A percentile compares a stretch with the other conserved stretches of the same genome.
phyloP scores from a whole-genome alignment of 2,888 invertebrate species.

The Nomada ruficornis region DNA sequence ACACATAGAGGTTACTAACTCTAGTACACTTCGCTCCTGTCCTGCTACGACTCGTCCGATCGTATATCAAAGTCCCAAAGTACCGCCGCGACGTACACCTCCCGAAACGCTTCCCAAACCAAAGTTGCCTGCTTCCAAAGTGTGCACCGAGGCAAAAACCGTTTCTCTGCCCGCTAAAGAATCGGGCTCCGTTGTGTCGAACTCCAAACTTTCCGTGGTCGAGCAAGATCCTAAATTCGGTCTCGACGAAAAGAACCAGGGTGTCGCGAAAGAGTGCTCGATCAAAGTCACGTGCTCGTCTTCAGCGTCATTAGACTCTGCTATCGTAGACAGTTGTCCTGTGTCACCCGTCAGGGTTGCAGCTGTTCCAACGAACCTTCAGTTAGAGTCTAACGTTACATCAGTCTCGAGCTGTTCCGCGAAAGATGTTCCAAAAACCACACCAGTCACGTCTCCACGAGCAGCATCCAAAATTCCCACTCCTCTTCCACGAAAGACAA shows the following conservation, averaged over 20 bases:
- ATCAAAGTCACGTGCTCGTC: conserved; percentile 14
- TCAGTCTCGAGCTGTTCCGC: conserved; percentile 29
- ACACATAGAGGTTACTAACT: conserved; percentile 74
- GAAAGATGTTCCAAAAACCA: conserved; percentile 54
- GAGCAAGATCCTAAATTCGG: conserved; percentile 37
- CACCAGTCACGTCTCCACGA: conserved; percentile 69
- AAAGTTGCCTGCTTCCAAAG: conserved; percentile 54
- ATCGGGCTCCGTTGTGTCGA: conserved; percentile 15
- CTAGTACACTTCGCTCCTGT: conserved; percentile 67
- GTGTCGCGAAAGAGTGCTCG: conserved; percentile 37
- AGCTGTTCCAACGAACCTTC: conserved; percentile 44
- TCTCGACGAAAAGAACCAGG: conserved; percentile 29
- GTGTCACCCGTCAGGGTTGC: conserved; percentile 37
- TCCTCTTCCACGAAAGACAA: conserved; percentile 78
- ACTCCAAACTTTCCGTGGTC: conserved; percentile 44
- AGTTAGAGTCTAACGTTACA: conserved; percentile 54
- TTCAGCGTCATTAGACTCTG: conserved; percentile 26
- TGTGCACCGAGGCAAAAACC: conserved; percentile 45
- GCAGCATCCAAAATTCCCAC: conserved; percentile 81
- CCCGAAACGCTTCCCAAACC: conserved; percentile 71
- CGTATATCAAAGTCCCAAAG: conserved; percentile 80
- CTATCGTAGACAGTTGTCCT: conserved; percentile 29
- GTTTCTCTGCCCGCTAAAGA: conserved; percentile 52
- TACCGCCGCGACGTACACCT: conserved; percentile 78
- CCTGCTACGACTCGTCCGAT: conserved; percentile 73